Evolutionary conservation across 2,888 invertebrate genomes (phyloP), one percentile per base, ranked within the genome.

Genomic region (Drosophila sordidula): DNA sequence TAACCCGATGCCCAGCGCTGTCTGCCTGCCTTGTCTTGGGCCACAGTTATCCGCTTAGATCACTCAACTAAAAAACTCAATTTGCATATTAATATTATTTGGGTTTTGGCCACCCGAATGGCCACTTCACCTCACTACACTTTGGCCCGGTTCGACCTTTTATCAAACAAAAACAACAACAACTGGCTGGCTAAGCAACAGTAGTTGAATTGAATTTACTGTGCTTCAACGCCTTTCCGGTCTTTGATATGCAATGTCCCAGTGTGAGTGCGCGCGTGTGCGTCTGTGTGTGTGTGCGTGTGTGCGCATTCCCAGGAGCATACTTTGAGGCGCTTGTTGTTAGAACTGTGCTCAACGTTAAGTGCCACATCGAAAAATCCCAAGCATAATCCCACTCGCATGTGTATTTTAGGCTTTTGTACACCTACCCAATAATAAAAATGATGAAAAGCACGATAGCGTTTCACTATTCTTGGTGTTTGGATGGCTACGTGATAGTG

Each of bases 81-180:
- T 91, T 91, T 91, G 90, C 91, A 91, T 91, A 90, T 91, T 91
- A 91, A 91, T 91, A 89, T 90, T 90, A 90, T 87, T 82, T 80
- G 74, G 73, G 78, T 69, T 84, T 84, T 72, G 71, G 69, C 32
- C 32, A 32, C 9, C 32, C 32, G 32, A 32, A 32, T 34, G 34
- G 34, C 39, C 52, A 54, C 51, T 58, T 34, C 56, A 52, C 52
- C 51, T 62, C 26, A 47, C 61, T 34, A 14, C 45, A 14, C 61
- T 16, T 29, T 44, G 22, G 34, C 25, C 34, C 14, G 36, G 52
- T 14, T 46, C 47, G 66, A 70, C 84, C 87, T 83, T 83, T 85
- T 86, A 80, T 80, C 72, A 74, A 67, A 79, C 67, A 67, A 62
- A 65, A 74, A 69, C 56, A 70, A 36, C 47, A 75, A 56, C 58